phyloP scores from a whole-genome alignment of 2,888 invertebrate species.

The Argyresthia albistria region DNA sequence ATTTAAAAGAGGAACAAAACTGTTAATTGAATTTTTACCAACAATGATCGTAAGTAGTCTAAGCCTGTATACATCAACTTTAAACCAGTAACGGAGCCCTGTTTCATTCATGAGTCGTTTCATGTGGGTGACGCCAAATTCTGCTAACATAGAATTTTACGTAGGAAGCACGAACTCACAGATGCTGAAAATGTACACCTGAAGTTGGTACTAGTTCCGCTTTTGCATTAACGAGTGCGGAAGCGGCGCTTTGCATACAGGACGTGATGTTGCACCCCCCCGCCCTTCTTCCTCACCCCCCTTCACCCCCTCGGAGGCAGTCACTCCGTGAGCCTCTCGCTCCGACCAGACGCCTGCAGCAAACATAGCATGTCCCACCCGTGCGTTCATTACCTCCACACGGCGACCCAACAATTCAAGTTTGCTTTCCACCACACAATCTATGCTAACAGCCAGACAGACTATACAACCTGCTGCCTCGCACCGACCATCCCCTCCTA shows the following conservation, averaged over 20 bases:
- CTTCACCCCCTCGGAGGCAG: slow-evolving; percentile 20
- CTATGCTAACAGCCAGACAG: slow-evolving; percentile 60
- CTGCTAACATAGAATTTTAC: not conserved
- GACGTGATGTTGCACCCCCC: slow-evolving; percentile 46
- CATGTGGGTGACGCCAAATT: no score
- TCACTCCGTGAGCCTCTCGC: slow-evolving; percentile 34
- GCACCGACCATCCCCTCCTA: slow-evolving; percentile 38
- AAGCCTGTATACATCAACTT: not conserved
- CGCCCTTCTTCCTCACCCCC: slow-evolving; percentile 20
- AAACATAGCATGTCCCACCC: slow-evolving; percentile 51
- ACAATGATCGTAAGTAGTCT: not conserved
- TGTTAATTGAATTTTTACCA: not conserved
- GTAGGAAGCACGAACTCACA: slow-evolving; percentile 14
- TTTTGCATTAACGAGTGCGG: slow-evolving; percentile 73
- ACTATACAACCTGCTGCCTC: slow-evolving; percentile 27
- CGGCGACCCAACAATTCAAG: slow-evolving; percentile 69
- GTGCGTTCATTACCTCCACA: slow-evolving; percentile 69
- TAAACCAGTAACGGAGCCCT: no score
- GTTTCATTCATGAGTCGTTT: no score
- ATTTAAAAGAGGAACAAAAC: not conserved
- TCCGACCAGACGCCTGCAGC: slow-evolving; percentile 61
- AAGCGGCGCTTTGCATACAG: slow-evolving; percentile 70
- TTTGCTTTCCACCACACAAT: slow-evolving; percentile 70
- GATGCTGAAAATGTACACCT: slow-evolving; percentile 69
- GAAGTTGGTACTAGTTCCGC: slow-evolving; percentile 57